Base-by-base conservation (phyloP, 1,140 invertebrate genomes). In the Zaprionus camerounensis region DNA sequence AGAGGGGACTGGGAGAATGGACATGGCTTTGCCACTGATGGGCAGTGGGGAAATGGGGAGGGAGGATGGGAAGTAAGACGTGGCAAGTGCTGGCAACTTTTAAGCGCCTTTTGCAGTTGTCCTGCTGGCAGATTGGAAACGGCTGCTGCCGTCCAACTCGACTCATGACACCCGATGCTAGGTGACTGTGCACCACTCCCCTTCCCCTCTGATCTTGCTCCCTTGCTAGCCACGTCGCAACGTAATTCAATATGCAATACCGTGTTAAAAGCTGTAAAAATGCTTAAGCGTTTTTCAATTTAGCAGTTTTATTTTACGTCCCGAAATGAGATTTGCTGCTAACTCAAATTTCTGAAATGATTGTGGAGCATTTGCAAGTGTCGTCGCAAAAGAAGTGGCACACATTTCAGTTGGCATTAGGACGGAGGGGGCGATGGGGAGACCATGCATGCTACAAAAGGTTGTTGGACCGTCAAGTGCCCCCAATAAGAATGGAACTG, bases 201-300 rank as follows among this genome's bases (percentile, higher is more conserved):
- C 46, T 2, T 0, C 20, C 12, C 12, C 46, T 17, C 5, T 20
- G 20, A 22, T 22, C 20, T 3, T 49, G 7, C 12, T 5, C 3
- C 9, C n/a, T 17, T 17, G 17, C 17, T 3, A 7, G 41, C 41
- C 41, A 46, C 41, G 46, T 76, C 65, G 26, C 59, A 62, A 74
- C 79, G 85, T 88, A 88, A 88, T 88, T 88, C 85, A 88, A 88
- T 88, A 88, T 90, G 86, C 85, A 77, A 67, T 70, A 56, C 81
- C 85, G 78, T 88, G 84, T 79, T 88, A 85, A 90, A 90, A 88
- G 85, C 85, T 90, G 85, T 88, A 90, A 85, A 88, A 88, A 88
- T 88, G 81, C 73, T 90, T 90, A 88, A 88, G 85, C 85, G 85
- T 90, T 88, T 88, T 88, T 81, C 84, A 88, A 88, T 88, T 88